Conservation (phyloP, 2,797 vertebrate species). For the Macrochelys suwanniensis region DNA sequence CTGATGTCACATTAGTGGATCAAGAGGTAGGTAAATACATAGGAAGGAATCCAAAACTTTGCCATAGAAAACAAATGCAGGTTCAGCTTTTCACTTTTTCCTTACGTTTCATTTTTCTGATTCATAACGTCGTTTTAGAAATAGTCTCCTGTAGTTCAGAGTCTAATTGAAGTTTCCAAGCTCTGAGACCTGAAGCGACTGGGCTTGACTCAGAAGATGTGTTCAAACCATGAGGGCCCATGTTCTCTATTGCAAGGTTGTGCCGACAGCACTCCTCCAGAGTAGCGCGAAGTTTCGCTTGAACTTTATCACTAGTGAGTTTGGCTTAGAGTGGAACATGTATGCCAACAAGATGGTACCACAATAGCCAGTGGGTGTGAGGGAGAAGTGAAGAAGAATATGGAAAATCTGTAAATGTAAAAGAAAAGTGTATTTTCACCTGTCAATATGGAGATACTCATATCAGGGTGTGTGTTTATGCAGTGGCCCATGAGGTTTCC, state of each 20-base stretch:
- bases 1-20: conserved; percentile 92
- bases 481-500: background rate
- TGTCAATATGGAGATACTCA: background rate
- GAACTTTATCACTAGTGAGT: background rate
- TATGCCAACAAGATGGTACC: background rate
- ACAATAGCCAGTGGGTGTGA: background rate
- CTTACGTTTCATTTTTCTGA: background rate
- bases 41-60: background rate
- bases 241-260: background rate
- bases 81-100: background rate
- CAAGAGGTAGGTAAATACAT: conserved; percentile 90
- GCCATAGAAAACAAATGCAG: background rate
- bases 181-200: background rate
- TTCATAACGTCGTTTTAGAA: background rate
- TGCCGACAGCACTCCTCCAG: background rate
- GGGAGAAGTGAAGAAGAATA: background rate
- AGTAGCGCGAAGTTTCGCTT: background rate
- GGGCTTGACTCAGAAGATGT: rapidly evolving
- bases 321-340: background rate
- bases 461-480: background rate
- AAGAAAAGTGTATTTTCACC: background rate
- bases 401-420: background rate
- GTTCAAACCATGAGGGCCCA: background rate
- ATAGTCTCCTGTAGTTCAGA: background rate
- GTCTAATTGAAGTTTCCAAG: background rate